Percentiles rank a stretch among this genome's conserved stretches.
phyloP scores from a whole-genome alignment of 2,113 vertebrate species.

The Leucopsar rothschildi region DNA sequence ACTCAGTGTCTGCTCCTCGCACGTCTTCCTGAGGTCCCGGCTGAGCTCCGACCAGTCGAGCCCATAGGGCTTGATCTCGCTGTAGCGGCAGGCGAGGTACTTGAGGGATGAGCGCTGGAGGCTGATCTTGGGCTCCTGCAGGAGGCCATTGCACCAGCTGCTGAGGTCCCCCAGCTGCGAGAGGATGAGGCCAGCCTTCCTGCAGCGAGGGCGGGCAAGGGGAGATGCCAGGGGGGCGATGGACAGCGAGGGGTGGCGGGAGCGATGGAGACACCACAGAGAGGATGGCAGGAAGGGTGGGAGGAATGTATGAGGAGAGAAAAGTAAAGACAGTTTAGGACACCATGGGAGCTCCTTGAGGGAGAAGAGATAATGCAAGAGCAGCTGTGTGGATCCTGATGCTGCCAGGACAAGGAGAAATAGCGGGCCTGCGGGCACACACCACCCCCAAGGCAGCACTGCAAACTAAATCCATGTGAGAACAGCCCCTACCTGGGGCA shows the following conservation, averaged over 20 bases:
- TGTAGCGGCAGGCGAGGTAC: conserved; percentile 94
- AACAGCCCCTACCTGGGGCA: rapidly evolving
- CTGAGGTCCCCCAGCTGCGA: conserved; percentile 92
- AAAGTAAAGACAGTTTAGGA: not conserved
- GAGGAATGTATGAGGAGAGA: not conserved
- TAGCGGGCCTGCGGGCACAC: rapidly evolving
- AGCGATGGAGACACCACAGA: not conserved
- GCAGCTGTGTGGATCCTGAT: not conserved
- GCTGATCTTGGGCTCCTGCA: conserved; percentile 92
- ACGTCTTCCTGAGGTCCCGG: conserved; percentile 91
- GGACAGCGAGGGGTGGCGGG: rapidly evolving
- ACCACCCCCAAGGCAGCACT: not conserved
- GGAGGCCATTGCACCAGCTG: conserved; percentile 89
- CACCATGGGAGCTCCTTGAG: not conserved
- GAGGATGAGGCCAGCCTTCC: conserved; percentile 95
- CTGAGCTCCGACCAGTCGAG: conserved; percentile 91
- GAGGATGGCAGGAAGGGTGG: not conserved
- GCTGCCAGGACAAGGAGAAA: not conserved
- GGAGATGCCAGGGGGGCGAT: not conserved
- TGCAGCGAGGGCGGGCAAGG: conserved; percentile 48
- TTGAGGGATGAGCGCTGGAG: conserved; percentile 87
- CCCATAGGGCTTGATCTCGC: conserved; percentile 91
- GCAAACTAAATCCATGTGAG: not conserved
- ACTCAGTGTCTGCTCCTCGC: conserved; percentile 89
- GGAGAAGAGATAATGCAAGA: not conserved